Evolutionary conservation across 2,113 vertebrate species (phyloP).

Genomic region (Pagrus major): DNA sequence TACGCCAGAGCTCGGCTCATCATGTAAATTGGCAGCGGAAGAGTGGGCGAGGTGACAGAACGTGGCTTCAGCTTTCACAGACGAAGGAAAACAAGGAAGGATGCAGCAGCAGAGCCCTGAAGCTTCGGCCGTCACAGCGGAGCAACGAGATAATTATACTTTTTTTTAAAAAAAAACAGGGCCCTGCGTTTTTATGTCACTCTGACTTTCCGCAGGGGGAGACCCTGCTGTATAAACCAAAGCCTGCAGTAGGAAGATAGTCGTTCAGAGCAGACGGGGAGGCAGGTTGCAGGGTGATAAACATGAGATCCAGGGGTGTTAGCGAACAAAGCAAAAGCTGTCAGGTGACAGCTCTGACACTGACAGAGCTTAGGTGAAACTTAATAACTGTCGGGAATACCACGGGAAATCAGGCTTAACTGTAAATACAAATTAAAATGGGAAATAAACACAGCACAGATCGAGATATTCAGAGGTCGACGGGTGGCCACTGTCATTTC

Average conservation of each 20-base stretch:
- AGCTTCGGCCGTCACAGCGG: slow-evolving; percentile 24
- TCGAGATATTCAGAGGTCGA: background rate
- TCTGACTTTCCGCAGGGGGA: slow-evolving; percentile 27
- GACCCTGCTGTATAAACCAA: background rate
- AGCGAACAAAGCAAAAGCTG: slow-evolving; percentile 22
- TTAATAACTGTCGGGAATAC: slow-evolving; percentile 8
- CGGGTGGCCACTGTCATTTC: background rate
- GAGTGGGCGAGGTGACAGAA: slow-evolving; percentile 59
- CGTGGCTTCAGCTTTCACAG: slow-evolving; percentile 52
- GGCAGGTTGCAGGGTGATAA: slow-evolving; percentile 27
- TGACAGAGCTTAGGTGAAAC: slow-evolving; percentile 38
- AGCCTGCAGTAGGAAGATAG: slow-evolving; percentile 3
- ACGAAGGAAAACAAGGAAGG: slow-evolving; percentile 34
- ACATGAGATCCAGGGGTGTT: slow-evolving; percentile 36
- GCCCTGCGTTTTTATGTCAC: slow-evolving; percentile 37
- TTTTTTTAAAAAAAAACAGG: slow-evolving; percentile 61
- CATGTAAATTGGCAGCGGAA: slow-evolving; percentile 60
- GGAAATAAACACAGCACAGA: background rate
- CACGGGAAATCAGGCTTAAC: slow-evolving; percentile 29
- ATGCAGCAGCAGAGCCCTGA: slow-evolving; percentile 25
- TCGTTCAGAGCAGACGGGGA: slow-evolving; percentile 16
- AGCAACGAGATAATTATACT: slow-evolving; percentile 36
- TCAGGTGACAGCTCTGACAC: slow-evolving; percentile 46
- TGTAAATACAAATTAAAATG: slow-evolving; percentile 34
- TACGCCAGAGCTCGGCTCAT: slow-evolving; percentile 42